Evolutionary conservation across 2,113 vertebrate species (phyloP).

Genomic region (Stigmatopora argus): DNA sequence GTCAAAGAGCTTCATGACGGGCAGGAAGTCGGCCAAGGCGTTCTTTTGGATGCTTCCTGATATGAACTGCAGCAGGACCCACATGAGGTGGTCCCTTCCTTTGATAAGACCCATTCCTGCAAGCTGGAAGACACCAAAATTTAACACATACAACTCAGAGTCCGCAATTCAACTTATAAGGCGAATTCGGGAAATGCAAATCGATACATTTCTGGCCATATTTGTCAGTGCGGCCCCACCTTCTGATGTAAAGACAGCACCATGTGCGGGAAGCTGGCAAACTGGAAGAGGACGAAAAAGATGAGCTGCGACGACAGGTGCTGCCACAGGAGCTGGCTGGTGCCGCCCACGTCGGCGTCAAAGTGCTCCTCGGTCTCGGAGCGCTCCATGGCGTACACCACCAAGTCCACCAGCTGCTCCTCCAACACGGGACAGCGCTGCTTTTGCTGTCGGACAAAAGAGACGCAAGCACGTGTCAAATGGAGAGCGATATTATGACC

Average conservation of each 20-base stretch:
- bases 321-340: constrained; percentile 97
- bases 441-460: constrained; percentile 86
- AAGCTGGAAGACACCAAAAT: constrained; percentile 70
- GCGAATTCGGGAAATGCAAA: too few species aligned
- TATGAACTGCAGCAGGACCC: constrained; percentile 97
- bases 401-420: constrained; percentile 97
- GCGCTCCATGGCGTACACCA: constrained; percentile 98
- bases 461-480: constrained; percentile 49
- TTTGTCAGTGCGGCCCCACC: constrained; percentile 63
- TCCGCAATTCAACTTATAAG: neutral
- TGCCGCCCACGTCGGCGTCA: constrained; percentile 94
- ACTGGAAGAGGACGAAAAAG: constrained; percentile 99
- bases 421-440: constrained; percentile 96
- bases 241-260: constrained; percentile 98
- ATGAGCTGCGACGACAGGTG: constrained; percentile 99
- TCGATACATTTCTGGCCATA: too few species aligned
- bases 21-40: constrained; percentile 91
- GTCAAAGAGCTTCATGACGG: constrained; percentile 98
- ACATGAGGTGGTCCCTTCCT: constrained; percentile 97
- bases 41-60: constrained; percentile 99
- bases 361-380: constrained; percentile 98
- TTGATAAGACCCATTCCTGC: constrained; percentile 97
- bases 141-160: neutral
- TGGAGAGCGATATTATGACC: constrained; percentile 7
- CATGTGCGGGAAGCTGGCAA: constrained; percentile 99